These are phyloP conservation scores for Mastomys coucha DNA, from an alignment of 2,113 vertebrate genomes.

Conservation along the genomic window DNA sequence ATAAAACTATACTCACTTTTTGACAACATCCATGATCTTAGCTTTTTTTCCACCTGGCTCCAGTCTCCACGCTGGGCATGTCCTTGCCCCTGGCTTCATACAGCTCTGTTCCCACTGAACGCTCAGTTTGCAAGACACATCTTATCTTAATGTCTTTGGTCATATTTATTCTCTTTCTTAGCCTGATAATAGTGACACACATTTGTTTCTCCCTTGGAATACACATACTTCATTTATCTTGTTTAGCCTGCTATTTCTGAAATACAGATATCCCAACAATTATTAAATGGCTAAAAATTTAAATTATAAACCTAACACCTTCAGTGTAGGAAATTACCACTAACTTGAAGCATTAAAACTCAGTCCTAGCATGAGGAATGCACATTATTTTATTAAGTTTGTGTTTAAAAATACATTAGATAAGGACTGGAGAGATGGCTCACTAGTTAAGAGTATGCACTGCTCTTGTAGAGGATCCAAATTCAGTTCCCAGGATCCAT, in stretches of 20 bases:
- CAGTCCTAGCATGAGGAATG: neutral
- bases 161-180: neutral
- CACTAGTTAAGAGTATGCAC: neutral
- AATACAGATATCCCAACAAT: neutral
- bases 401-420: neutral
- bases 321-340: neutral
- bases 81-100: neutral
- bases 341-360: neutral
- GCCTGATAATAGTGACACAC: neutral
- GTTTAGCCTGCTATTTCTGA: neutral
- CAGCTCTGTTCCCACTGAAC: neutral
- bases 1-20: neutral
- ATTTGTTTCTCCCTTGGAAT: neutral
- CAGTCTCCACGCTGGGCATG: neutral
- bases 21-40: too few relatives aligned
- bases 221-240: neutral
- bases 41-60: neutral
- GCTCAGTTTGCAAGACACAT: neutral
- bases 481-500: neutral
- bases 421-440: neutral
- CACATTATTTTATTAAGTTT: neutral
- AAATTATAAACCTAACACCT: neutral
- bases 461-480: neutral
- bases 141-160: neutral
- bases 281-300: constrained; percentile 10